Evolutionary conservation across 2,113 vertebrate genomes (phyloP).

Genomic region (Gopherus flavomarginatus): DNA sequence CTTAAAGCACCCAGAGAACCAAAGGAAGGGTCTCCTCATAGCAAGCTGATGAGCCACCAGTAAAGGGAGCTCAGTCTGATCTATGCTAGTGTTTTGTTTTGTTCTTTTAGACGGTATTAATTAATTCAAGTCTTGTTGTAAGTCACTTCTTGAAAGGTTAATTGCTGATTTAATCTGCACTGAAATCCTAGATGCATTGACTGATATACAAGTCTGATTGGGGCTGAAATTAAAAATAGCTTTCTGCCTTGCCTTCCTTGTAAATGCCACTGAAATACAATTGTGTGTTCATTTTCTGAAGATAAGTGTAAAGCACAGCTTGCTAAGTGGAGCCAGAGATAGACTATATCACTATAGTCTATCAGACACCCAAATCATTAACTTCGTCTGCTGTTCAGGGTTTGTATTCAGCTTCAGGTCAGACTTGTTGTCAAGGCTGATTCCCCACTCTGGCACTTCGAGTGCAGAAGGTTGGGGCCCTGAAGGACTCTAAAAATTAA

Average conservation of each 20-base stretch:
- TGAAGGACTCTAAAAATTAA: too few species aligned
- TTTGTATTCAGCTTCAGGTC: neutral
- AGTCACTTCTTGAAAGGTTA: conserved; percentile 45
- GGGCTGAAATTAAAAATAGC: conserved; percentile 37
- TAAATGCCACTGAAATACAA: neutral
- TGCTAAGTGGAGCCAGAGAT: neutral
- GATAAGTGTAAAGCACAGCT: neutral
- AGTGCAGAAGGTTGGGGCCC: too few species aligned
- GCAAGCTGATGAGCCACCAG: neutral
- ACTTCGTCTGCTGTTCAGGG: neutral
- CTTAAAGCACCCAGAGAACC: neutral
- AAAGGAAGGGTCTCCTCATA: neutral
- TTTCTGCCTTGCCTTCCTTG: neutral
- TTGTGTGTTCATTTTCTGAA: neutral
- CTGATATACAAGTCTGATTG: conserved; percentile 33
- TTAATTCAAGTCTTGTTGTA: neutral
- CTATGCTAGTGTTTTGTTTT: neutral
- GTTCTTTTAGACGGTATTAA: conserved; percentile 45
- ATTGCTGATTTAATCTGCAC: conserved; percentile 52
- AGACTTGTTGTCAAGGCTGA: neutral
- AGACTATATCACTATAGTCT: neutral
- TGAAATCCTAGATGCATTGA: conserved; percentile 36
- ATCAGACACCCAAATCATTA: neutral
- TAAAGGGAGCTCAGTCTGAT: neutral
- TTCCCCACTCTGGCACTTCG: neutral